These are phyloP conservation scores for Caenorhabditis brenneri DNA, from an alignment of 1,140 invertebrate species.

Conservation along the genomic window DNA sequence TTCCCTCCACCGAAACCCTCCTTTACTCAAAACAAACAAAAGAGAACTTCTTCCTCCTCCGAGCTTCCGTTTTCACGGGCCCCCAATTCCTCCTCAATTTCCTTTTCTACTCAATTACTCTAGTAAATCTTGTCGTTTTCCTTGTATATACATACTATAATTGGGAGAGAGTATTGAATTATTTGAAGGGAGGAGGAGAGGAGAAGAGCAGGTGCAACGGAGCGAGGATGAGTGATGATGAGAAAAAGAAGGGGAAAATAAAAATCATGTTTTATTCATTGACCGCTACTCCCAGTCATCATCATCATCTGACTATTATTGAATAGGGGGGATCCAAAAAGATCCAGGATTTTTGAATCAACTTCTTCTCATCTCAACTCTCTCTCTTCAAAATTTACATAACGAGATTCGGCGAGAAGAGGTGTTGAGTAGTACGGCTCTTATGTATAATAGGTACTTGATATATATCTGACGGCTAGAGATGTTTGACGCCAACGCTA, in stretches of 20 bases:
- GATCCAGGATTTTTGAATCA: too few relatives aligned
- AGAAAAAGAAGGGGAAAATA: neutral
- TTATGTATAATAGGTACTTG: constrained; percentile 27
- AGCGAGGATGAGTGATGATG: constrained; percentile 21
- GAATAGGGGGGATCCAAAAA: neutral
- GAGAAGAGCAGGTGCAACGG: constrained; percentile 11
- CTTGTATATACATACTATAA: constrained; percentile 6
- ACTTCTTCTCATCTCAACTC: too few relatives aligned
- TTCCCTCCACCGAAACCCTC: neutral
- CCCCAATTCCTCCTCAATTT: neutral
- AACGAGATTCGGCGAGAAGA: neutral
- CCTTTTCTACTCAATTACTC: constrained; percentile 37
- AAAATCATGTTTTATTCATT: constrained; percentile 18
- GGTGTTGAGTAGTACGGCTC: neutral
- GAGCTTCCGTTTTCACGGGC: neutral
- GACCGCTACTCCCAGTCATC: neutral
- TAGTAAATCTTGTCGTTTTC: too few relatives aligned
- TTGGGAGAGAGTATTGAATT: neutral
- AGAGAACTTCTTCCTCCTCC: neutral
- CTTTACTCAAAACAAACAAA: neutral
- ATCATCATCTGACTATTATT: neutral
- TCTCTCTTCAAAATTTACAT: too few relatives aligned
- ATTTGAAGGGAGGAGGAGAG: neutral
- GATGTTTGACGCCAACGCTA: neutral
- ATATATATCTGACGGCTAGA: neutral